Evolutionary conservation across 2,888 invertebrate species (phyloP).

Genomic region (Lochmaea crataegi): DNA sequence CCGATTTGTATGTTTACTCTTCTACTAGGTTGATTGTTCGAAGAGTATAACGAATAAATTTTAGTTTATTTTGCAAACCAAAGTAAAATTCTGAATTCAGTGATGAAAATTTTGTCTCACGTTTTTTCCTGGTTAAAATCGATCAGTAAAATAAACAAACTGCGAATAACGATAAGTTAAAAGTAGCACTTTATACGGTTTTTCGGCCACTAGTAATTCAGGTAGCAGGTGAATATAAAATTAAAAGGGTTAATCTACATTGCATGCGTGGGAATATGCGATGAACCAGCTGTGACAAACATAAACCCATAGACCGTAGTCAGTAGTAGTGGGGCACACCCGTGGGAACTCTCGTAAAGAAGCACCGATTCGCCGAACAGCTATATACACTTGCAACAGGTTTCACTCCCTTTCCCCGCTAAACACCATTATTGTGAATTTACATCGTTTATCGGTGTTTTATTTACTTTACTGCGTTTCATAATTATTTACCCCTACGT

Average conservation of each 20-base stretch:
- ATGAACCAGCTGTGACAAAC: slow-evolving; percentile 51
- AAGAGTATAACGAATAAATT: no score
- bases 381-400: slow-evolving; percentile 50
- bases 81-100: background rate
- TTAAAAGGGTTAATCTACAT: slow-evolving; percentile 51
- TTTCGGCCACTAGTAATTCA: slow-evolving; percentile 36
- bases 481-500: background rate
- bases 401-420: slow-evolving; percentile 33
- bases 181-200: slow-evolving; percentile 31
- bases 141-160: background rate
- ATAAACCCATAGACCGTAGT: slow-evolving; percentile 45
- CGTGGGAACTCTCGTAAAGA: slow-evolving; percentile 53
- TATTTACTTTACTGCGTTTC: slow-evolving; percentile 3
- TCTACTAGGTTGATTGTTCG: no score
- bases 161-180: slow-evolving; percentile 17
- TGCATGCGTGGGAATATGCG: slow-evolving; percentile 55
- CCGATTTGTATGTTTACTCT: no score
- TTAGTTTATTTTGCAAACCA: no score
- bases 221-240: slow-evolving; percentile 55
- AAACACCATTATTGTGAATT: slow-evolving; percentile 20
- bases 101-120: background rate
- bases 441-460: slow-evolving; percentile 28
- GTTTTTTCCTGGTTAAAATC: background rate
- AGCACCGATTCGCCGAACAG: slow-evolving; percentile 41
- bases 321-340: slow-evolving; percentile 41